Percentiles rank a stretch among this genome's conserved stretches.
phyloP scores from a whole-genome alignment of 2,113 vertebrate species.

The Platycercus adscitus region DNA sequence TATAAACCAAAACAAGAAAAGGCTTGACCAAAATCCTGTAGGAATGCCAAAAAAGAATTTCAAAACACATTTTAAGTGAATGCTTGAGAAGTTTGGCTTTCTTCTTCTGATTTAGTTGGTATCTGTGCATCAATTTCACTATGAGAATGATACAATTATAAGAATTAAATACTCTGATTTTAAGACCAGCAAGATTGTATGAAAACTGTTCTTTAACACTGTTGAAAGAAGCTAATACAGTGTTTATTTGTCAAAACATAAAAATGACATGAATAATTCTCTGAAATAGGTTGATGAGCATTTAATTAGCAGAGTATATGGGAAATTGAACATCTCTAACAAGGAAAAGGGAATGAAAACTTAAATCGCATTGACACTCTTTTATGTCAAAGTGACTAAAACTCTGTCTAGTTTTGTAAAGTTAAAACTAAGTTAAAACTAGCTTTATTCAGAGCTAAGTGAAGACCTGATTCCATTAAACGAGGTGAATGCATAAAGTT shows the following conservation, averaged over 20 bases:
- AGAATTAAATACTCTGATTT: neutral
- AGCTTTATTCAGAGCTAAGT: neutral
- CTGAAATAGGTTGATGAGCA: neutral
- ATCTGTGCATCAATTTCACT: neutral
- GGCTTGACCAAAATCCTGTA: neutral
- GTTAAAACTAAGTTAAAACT: neutral
- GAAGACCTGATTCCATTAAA: neutral
- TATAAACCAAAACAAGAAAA: neutral
- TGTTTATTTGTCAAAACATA: neutral
- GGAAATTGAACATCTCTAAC: neutral
- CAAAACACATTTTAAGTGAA: neutral
- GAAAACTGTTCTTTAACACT: neutral
- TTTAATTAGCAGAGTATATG: neutral
- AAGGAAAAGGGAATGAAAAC: neutral
- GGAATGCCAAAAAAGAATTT: neutral
- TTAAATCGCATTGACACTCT: neutral
- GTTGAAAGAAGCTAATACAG: neutral
- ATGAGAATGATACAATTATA: neutral
- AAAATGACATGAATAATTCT: neutral
- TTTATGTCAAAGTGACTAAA: neutral
- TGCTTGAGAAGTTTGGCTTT: neutral
- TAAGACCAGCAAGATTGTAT: neutral
- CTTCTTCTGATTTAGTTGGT: neutral
- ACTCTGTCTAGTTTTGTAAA: neutral
- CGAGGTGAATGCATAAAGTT: fast-evolving